Conservation (phyloP, 2,113 vertebrate species). For the Anhinga rufa region DNA sequence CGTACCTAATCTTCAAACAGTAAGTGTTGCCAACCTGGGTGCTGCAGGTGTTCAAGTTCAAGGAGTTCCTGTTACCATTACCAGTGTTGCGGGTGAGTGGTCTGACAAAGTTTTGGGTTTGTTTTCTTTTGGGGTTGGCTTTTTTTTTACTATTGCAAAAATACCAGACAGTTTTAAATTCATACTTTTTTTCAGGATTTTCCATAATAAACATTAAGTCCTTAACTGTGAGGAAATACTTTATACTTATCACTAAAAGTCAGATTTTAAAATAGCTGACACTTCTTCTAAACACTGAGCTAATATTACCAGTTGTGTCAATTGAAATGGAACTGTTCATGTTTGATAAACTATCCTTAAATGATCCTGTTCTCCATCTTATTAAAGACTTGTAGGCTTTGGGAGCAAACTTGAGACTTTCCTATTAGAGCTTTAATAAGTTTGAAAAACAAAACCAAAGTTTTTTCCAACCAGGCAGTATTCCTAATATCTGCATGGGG, state of each 20-base stretch:
- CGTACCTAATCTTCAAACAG: constrained; percentile 94
- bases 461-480: background rate
- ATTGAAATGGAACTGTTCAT: background rate
- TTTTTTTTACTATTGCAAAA: background rate
- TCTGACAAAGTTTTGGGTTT: background rate
- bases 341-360: background rate
- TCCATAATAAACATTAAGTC: background rate
- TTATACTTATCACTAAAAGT: background rate
- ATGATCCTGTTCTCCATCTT: background rate
- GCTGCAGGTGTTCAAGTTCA: constrained; percentile 93
- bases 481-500: background rate
- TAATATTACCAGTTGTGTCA: background rate
- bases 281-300: background rate
- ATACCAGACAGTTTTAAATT: background rate
- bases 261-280: background rate
- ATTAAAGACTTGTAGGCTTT: background rate
- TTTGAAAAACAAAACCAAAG: background rate
- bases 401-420: background rate
- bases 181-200: background rate
- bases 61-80: constrained; percentile 95
- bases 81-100: constrained; percentile 90
- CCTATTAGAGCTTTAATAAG: background rate
- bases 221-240: background rate
- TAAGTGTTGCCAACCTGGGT: constrained; percentile 93
- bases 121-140: background rate